Percentiles rank a stretch among this genome's conserved stretches.
These are phyloP conservation scores for Cryptoblepharus egeriae DNA, from an alignment of 2,797 vertebrate species.

Conservation along the genomic window DNA sequence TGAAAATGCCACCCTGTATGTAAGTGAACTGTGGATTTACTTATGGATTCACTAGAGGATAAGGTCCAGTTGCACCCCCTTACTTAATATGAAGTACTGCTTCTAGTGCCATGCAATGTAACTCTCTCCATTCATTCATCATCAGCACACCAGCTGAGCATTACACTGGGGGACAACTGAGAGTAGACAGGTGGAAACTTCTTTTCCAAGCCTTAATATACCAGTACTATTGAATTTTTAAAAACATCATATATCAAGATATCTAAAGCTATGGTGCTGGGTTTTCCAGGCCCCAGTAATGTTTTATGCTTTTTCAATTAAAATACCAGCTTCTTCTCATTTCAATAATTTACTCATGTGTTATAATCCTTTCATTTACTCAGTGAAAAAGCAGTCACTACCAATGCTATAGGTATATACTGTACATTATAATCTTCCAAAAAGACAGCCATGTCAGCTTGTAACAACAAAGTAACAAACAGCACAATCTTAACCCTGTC, in stretches of 20 bases:
- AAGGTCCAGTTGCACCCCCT: too few relatives aligned
- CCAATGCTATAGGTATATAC: neutral
- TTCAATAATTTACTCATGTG: neutral
- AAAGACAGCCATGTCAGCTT: neutral
- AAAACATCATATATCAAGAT: neutral
- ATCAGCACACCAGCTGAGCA: neutral
- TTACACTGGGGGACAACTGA: neutral
- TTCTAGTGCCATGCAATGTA: neutral
- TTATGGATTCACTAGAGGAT: too few relatives aligned
- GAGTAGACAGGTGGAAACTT: neutral
- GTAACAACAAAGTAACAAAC: too few relatives aligned
- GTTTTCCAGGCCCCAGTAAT: neutral
- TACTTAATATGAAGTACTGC: neutral
- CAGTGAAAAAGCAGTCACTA: neutral
- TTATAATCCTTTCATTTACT: neutral
- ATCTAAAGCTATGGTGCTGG: neutral
- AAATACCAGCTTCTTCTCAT: neutral
- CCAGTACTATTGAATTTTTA: too few relatives aligned
- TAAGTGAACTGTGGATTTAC: too few relatives aligned
- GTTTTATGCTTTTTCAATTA: neutral
- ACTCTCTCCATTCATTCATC: neutral
- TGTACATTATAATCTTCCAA: neutral
- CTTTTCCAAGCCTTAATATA: neutral
- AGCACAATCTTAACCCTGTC: too few relatives aligned
- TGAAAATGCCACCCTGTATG: too few relatives aligned